Evolutionary conservation across 1,140 invertebrate species (phyloP).

Genomic region (Meloidogyne floridensis): DNA sequence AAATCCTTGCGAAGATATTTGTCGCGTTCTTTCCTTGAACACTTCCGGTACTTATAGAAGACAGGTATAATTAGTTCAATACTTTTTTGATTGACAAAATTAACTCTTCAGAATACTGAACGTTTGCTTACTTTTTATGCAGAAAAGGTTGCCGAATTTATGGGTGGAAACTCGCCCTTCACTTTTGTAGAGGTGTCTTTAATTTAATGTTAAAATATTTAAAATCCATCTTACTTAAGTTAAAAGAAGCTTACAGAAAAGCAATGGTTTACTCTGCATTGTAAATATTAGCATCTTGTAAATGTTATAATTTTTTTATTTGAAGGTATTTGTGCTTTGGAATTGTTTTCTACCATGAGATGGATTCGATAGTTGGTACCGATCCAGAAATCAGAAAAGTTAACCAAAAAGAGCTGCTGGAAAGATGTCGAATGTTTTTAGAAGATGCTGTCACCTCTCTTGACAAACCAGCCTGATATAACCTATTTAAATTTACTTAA

Average conservation of each 20-base stretch:
- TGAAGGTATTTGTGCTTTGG: slow-evolving; percentile 27
- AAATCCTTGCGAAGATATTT: slow-evolving; percentile 48
- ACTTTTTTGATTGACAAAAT: no score
- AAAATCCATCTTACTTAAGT: not conserved
- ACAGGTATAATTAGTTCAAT: not conserved
- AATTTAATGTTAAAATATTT: not conserved
- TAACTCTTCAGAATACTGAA: slow-evolving; percentile 37
- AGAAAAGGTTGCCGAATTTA: slow-evolving; percentile 32
- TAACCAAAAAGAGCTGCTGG: slow-evolving; percentile 16
- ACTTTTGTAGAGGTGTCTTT: slow-evolving; percentile 31
- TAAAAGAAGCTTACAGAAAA: slow-evolving; percentile 24
- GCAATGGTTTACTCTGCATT: slow-evolving; percentile 8
- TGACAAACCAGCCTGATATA: not conserved
- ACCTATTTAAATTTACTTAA: not conserved
- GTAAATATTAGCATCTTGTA: not conserved
- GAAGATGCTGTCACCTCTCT: slow-evolving; percentile 12
- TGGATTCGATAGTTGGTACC: slow-evolving; percentile 22
- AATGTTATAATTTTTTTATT: not conserved
- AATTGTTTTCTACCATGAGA: slow-evolving; percentile 8
- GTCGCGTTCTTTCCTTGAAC: slow-evolving; percentile 45
- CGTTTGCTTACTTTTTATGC: slow-evolving; percentile 37
- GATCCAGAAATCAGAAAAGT: not conserved
- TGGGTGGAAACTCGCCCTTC: slow-evolving; percentile 39
- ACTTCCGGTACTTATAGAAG: slow-evolving; percentile 45
- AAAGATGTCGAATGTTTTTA: slow-evolving; percentile 18